Evolutionary conservation across 2,113 vertebrate species (phyloP).

Genomic region (Colius striatus): DNA sequence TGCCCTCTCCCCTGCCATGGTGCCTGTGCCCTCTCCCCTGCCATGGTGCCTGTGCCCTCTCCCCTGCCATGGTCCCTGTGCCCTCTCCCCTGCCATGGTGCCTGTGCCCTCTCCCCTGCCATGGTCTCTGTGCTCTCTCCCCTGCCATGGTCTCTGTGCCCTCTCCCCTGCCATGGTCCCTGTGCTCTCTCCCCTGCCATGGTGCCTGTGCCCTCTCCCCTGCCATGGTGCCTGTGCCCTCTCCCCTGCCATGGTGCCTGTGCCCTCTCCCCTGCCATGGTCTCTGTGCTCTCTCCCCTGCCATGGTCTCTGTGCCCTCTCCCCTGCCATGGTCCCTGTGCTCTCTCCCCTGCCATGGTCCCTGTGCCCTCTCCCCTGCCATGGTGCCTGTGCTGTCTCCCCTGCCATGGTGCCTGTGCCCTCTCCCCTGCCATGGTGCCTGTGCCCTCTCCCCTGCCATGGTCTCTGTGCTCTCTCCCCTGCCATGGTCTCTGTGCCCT

Average conservation of each 20-base stretch:
- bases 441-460: neutral
- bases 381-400: neutral
- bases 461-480: neutral
- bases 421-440: neutral
- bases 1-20: neutral
- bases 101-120: neutral
- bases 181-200: neutral
- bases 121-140: neutral
- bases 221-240: neutral
- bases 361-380: too few relatives aligned
- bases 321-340: fast-evolving
- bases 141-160: too few relatives aligned
- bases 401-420: neutral
- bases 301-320: too few relatives aligned
- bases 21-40: neutral
- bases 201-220: neutral
- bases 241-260: neutral
- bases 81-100: fast-evolving
- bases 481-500: too few relatives aligned
- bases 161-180: fast-evolving
- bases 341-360: too few relatives aligned
- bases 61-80: too few relatives aligned
- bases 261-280: neutral
- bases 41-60: neutral
- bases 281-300: neutral